phyloP scores from a whole-genome alignment of 2,888 invertebrate genomes.

The Strigamia crassipes region DNA sequence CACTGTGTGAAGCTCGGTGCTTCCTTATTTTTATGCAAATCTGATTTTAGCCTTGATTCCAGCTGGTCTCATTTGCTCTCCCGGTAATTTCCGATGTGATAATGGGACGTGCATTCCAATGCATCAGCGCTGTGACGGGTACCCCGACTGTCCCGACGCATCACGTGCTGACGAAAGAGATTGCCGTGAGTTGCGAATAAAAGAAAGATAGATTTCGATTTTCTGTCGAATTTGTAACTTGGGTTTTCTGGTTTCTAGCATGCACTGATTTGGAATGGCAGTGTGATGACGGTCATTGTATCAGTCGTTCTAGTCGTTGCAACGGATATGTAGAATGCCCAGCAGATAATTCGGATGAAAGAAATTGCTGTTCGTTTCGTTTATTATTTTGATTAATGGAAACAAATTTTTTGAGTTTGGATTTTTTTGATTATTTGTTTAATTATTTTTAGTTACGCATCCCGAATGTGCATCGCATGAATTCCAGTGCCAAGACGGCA shows the following conservation, averaged over 20 bases:
- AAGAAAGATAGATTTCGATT: neutral
- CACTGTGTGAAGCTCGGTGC: neutral
- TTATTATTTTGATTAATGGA: neutral
- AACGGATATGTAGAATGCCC: constrained; percentile 55
- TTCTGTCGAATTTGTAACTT: neutral
- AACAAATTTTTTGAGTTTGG: neutral
- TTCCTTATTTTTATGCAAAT: constrained; percentile 52
- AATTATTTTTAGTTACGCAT: neutral
- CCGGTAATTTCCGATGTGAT: constrained; percentile 56
- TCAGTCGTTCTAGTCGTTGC: neutral
- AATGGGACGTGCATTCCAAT: constrained; percentile 58
- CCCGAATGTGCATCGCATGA: constrained; percentile 48
- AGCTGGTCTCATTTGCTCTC: constrained; percentile 32
- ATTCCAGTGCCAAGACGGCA: constrained; percentile 53
- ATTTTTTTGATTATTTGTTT: neutral
- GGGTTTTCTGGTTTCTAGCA: constrained; percentile 33
- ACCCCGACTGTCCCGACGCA: constrained; percentile 57
- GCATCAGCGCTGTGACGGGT: constrained; percentile 55
- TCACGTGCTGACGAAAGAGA: constrained; percentile 57
- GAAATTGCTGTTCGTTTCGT: constrained; percentile 28
- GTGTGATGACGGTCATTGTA: constrained; percentile 27
- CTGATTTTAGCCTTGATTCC: constrained; percentile 28
- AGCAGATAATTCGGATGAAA: constrained; percentile 52
- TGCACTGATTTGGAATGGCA: constrained; percentile 53
- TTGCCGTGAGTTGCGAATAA: constrained; percentile 52